Evolutionary conservation across 2,888 invertebrate species (phyloP).

Genomic region (Portevinia maculata): DNA sequence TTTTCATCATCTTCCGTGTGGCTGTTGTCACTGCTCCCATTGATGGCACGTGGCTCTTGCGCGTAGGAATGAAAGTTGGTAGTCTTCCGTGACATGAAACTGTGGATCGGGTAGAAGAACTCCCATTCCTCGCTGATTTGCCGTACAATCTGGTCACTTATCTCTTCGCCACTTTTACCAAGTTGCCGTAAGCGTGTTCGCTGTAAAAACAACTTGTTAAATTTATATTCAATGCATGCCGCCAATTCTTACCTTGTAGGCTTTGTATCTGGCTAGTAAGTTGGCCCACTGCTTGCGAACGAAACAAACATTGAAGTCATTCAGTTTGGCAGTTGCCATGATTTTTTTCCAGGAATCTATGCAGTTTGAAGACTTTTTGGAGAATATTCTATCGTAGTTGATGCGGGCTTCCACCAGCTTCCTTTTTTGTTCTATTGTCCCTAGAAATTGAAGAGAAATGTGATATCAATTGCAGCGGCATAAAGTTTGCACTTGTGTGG

Average conservation of each 20-base stretch:
- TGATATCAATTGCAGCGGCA: neutral
- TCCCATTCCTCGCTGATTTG: slow-evolving; percentile 80
- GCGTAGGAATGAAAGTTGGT: slow-evolving; percentile 81
- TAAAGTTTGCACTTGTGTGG: slow-evolving; percentile 20
- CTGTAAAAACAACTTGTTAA: slow-evolving; percentile 45
- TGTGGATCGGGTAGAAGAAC: slow-evolving; percentile 80
- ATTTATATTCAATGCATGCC: neutral
- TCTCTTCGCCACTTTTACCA: slow-evolving; percentile 59
- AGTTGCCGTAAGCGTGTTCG: slow-evolving; percentile 74
- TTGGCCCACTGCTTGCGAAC: slow-evolving; percentile 80
- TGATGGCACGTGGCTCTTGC: slow-evolving; percentile 71
- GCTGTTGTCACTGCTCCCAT: slow-evolving; percentile 25
- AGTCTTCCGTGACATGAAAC: slow-evolving; percentile 80
- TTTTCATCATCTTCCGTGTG: slow-evolving; percentile 17
- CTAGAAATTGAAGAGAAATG: slow-evolving; percentile 69
- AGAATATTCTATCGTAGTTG: slow-evolving; percentile 78
- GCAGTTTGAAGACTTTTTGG: slow-evolving; percentile 78
- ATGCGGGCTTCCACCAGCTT: slow-evolving; percentile 79
- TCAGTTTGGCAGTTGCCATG: slow-evolving; percentile 77
- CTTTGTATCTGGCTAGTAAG: slow-evolving; percentile 79
- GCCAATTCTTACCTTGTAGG: slow-evolving; percentile 77
- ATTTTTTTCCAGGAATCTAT: slow-evolving; percentile 80
- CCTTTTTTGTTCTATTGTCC: slow-evolving; percentile 80
- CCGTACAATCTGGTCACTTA: slow-evolving; percentile 75
- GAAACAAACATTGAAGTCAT: slow-evolving; percentile 79